Conservation (phyloP, 23 tunicate species). For the Clavelina lepadiformis region DNA sequence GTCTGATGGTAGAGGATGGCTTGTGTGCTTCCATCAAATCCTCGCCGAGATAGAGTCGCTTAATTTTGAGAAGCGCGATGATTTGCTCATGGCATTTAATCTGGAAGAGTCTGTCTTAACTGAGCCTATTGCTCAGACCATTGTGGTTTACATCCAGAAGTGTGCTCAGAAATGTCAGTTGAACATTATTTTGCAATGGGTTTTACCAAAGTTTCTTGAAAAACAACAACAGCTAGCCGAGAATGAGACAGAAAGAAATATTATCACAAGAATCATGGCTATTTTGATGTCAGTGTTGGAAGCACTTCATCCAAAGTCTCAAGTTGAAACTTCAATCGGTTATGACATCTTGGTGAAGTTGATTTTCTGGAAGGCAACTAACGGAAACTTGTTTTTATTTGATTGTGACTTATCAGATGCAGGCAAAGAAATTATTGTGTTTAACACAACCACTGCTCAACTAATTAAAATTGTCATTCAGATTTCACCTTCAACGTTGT, state of each 20-base stretch:
- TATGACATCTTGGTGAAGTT: neutral
- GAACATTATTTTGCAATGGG: neutral
- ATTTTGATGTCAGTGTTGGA: too few species aligned
- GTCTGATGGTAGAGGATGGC: slow-evolving; percentile 16
- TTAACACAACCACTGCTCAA: slow-evolving; percentile 36
- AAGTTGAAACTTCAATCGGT: neutral
- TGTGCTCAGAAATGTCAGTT: neutral
- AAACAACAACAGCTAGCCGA: too few species aligned
- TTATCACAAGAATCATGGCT: too few species aligned
- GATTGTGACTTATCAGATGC: slow-evolving; percentile 17
- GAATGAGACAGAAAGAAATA: too few species aligned
- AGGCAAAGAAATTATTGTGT: slow-evolving; percentile 1
- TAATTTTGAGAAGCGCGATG: slow-evolving; percentile 1
- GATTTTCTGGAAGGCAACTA: slow-evolving; percentile 8
- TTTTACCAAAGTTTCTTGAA: neutral
- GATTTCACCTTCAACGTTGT: slow-evolving; percentile 1
- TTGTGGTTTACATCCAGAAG: neutral
- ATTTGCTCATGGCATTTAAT: neutral
- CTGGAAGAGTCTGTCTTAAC: neutral
- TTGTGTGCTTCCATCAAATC: neutral
- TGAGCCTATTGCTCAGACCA: neutral
- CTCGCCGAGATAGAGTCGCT: neutral
- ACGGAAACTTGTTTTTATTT: slow-evolving; percentile 33
- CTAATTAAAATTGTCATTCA: slow-evolving; percentile 15
- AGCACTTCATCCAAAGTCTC: too few species aligned